A percentile compares a stretch with the other conserved stretches of the same genome.
Evolutionary conservation across 2,888 invertebrate genomes (phyloP).

Genomic region (Pristionchus mayeri): DNA sequence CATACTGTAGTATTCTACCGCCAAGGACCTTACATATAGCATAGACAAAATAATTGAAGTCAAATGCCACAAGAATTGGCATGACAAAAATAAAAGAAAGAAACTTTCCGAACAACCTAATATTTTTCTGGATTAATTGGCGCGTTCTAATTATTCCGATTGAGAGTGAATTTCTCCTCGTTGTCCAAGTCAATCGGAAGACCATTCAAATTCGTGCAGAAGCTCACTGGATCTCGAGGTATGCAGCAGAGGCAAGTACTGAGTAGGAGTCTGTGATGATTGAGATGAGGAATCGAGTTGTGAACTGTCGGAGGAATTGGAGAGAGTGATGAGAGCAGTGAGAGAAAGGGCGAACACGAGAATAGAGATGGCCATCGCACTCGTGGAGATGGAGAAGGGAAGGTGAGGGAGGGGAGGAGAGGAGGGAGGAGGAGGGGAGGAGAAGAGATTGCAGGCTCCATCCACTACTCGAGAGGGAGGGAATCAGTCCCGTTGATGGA

Average conservation of each 20-base stretch:
- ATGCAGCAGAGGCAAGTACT: not conserved
- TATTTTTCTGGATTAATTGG: too few species aligned
- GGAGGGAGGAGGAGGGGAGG: not conserved
- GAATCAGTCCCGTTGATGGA: not conserved
- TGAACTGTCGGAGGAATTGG: slow-evolving; percentile 55
- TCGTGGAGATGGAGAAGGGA: slow-evolving; percentile 26
- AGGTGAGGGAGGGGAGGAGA: slow-evolving; percentile 19
- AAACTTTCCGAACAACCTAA: too few species aligned
- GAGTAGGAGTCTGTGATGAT: not conserved
- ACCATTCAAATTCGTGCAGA: slow-evolving; percentile 58
- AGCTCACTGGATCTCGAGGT: slow-evolving; percentile 52
- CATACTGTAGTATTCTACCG: too few species aligned
- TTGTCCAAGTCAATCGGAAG: slow-evolving; percentile 53
- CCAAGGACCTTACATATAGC: too few species aligned
- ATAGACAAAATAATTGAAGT: too few species aligned
- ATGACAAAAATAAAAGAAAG: too few species aligned
- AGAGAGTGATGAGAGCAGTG: slow-evolving; percentile 52
- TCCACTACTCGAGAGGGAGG: slow-evolving; percentile 15
- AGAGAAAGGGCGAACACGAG: slow-evolving; percentile 53
- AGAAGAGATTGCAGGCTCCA: not conserved
- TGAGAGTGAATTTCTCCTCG: slow-evolving; percentile 55
- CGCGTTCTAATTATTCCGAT: slow-evolving; percentile 15
- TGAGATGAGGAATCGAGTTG: slow-evolving; percentile 41
- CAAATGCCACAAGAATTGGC: too few species aligned
- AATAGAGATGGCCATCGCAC: not conserved